Conservation (phyloP, 2,797 vertebrate genomes). For the Antennarius maculatus region DNA sequence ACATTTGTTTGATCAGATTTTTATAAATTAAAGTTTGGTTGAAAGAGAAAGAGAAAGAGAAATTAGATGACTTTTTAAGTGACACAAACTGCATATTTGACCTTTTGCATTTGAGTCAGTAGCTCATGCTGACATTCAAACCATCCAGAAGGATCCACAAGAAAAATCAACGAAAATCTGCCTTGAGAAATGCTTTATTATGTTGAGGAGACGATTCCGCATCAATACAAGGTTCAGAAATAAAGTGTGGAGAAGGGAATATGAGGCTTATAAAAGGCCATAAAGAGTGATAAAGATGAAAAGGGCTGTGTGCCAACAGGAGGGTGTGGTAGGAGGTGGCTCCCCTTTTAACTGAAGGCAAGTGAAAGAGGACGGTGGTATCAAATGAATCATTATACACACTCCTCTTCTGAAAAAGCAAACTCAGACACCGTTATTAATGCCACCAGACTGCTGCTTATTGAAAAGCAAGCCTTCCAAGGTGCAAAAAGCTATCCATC, state of each 20-base stretch:
- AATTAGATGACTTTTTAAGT: background rate
- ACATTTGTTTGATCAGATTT: too few relatives aligned
- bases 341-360: constrained; percentile 35
- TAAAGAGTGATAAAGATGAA: constrained; percentile 2
- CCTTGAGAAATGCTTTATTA: background rate
- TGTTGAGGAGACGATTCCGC: constrained; percentile 2
- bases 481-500: constrained; percentile 42
- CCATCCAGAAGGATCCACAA: background rate
- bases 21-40: too few relatives aligned
- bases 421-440: constrained; percentile 34
- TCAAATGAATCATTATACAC: constrained; percentile 23
- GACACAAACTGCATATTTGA: too few relatives aligned
- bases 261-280: constrained; percentile 18
- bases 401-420: constrained; percentile 42
- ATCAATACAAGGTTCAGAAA: background rate
- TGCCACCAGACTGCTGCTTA: constrained; percentile 33
- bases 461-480: constrained; percentile 38
- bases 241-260: background rate
- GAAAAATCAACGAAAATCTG: background rate
- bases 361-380: constrained; percentile 11
- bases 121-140: background rate
- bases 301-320: constrained; percentile 28
- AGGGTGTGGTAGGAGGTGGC: constrained; percentile 11
- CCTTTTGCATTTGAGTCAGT: background rate
- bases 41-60: too few relatives aligned